Conservation (phyloP, 2,113 vertebrate genomes). For the Anguilla rostrata region DNA sequence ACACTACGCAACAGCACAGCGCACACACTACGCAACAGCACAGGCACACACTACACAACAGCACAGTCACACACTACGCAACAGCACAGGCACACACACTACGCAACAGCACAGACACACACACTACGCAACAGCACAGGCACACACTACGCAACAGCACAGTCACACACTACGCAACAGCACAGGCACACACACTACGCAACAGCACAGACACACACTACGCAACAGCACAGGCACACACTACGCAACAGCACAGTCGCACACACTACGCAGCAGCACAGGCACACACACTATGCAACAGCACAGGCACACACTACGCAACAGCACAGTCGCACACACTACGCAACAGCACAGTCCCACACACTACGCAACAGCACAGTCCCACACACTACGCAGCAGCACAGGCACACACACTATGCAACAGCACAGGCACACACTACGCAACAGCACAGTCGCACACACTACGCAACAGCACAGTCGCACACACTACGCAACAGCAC, state of each 20-base stretch:
- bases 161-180: too few species aligned
- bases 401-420: too few species aligned
- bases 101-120: background rate
- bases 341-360: background rate
- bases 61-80: too few species aligned
- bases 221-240: too few species aligned
- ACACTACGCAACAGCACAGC: too few species aligned
- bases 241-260: background rate
- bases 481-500: background rate
- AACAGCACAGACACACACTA: background rate
- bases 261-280: background rate
- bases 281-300: too few species aligned
- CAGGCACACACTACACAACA: background rate
- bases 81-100: background rate
- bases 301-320: too few species aligned
- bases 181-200: background rate
- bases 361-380: background rate
- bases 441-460: background rate
- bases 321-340: background rate
- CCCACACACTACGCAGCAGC: background rate
- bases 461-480: background rate
- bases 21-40: background rate
- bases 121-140: background rate
- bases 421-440: background rate
- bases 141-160: background rate